Base-by-base conservation (phyloP, 2,113 vertebrate species). In the Ascaphus truei region DNA sequence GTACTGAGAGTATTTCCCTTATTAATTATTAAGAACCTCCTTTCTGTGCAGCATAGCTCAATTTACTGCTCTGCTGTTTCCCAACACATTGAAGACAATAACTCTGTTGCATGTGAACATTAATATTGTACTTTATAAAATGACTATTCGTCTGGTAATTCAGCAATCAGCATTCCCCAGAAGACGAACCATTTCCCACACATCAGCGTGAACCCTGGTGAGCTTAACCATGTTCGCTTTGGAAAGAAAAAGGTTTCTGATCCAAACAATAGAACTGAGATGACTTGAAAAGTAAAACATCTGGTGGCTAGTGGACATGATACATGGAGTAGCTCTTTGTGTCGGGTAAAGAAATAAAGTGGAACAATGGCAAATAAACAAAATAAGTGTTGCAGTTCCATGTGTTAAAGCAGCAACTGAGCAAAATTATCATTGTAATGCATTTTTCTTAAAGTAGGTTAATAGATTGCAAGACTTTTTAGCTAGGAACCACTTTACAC, bases 81-180 rank as follows among this genome's bases (percentile, higher is more conserved):
- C 66, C 55, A 59, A 59, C 55, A 59, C 59, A 69, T 68, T 30
- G 29, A 56, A 69, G 66, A 69, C 25, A n/a, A 69, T 69, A 59
- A 31, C 15, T 31, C 13, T 60, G 66, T 59, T 69, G 66, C 29
- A 48, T 59, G 66, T 7, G 41, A 48, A 26, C 65, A 58, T 68
- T 69, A 69, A 69, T 69, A 69, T 51, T 60, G 34, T 51, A 39
- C 33, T 60, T 43, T 69, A 69, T 69, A 68, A 59, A 69, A 69
- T 59, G 66, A 69, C 30, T 50, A 47, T 58, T 39, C 59, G 66
- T 60, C 56, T 69, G 43, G 66, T 69, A 60, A 69, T 69, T 50
- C 66, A 59, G 55, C 55, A 59, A 59, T 50, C 29, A 50, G 16
- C 41, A 26, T 69, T 58, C 60, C 66, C 66, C 66, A 59, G 55